Evolutionary conservation across 2,888 invertebrate species (phyloP).

Genomic region (Andrena flavipes): DNA sequence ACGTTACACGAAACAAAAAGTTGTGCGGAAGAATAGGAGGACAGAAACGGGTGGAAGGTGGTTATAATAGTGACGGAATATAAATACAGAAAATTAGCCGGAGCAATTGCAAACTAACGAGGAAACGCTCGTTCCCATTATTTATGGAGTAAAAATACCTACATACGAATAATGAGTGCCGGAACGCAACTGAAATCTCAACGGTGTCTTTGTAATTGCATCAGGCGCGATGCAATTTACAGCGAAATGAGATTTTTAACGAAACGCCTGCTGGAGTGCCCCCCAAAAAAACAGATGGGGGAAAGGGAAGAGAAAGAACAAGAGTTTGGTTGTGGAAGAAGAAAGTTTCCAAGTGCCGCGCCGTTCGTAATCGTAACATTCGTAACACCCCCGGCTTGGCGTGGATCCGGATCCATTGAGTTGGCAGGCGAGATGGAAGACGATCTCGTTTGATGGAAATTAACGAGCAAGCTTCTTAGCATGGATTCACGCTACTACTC

Average conservation of each 20-base stretch:
- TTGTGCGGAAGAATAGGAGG: too few species aligned
- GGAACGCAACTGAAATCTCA: not conserved
- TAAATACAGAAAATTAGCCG: too few species aligned
- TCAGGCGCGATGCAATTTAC: too few species aligned
- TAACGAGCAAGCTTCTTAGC: constrained; percentile 21
- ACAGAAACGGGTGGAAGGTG: too few species aligned
- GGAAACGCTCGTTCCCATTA: not conserved
- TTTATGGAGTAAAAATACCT: not conserved
- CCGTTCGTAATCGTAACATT: not conserved
- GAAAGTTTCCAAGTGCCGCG: not conserved
- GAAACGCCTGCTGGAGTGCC: not conserved
- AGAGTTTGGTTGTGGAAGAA: not conserved
- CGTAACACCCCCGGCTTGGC: not conserved
- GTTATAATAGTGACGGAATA: too few species aligned
- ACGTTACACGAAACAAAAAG: not conserved
- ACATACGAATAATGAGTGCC: not conserved
- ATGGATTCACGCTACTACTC: not conserved
- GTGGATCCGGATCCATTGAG: not conserved
- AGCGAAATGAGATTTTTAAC: constrained; percentile 14
- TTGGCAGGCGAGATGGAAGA: too few species aligned
- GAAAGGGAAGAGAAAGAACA: not conserved
- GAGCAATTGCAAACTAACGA: too few species aligned
- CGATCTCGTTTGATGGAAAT: constrained; percentile 24
- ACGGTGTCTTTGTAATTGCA: too few species aligned
- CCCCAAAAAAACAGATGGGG: not conserved